Evolutionary conservation across 2,888 invertebrate genomes (phyloP), one percentile per base, ranked within the genome.

Genomic region (Plebejus argus): DNA sequence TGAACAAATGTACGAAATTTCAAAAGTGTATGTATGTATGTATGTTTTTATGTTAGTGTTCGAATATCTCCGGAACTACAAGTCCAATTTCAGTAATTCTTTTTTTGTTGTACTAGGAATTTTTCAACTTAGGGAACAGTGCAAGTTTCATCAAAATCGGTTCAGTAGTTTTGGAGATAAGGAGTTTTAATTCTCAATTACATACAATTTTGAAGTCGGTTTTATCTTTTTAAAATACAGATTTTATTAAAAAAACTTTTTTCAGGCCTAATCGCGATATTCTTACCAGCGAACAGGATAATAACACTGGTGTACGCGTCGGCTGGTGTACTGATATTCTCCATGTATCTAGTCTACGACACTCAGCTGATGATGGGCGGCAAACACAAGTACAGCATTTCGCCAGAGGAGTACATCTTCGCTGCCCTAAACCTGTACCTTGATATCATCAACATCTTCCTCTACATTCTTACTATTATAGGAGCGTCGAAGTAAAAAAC

Each of bases 351-450:
- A 15, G 95, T 98, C 35, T 97, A 97, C 86, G 98, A 98, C 88
- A 98, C 97, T 0, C 98, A 98, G 90, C 82, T 96, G 82, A 97
- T 98, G 96, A 91, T 97, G 84, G 97, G 97, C 35, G 97, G 97
- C 6, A 95, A 95, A 35, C 98, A 98, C 90, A 97, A 97, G 88
- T 97, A 96, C 88, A 94, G 96, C 15, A 95, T 98, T 77, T 97
- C 97, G 0, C 98, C 98, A 0, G 98, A 98, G 88, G 98, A 98
- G 85, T 98, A 98, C 87, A 96, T 98, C 80, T 98, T 98, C 86
- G 98, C 97, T 6, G 97, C 98, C 8, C 95, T 98, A 70, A 97
- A 96, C 86, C 94, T 98, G 1, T 98, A 98, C 85, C 87, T 98
- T 84, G 98, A 98, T 87, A 95, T 98, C 81, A 90, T 98, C 82